A percentile compares a stretch with the other conserved stretches of the same genome.
Conservation (phyloP, 2,888 invertebrate genomes). For the Noctuana brunneofusca region DNA sequence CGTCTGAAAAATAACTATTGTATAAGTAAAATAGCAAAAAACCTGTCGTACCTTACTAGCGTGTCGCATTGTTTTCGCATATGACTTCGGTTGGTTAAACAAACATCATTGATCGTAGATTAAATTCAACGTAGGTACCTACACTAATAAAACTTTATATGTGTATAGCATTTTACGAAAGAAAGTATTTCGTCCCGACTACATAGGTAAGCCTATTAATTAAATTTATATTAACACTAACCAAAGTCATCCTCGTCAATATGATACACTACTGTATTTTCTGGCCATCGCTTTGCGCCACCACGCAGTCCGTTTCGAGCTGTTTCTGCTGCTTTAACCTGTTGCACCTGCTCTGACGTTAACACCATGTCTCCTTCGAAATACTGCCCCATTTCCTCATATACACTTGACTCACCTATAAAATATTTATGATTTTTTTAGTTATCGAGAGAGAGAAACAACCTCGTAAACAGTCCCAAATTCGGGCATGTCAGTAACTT, state of each 20-base stretch:
- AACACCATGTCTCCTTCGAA: slow-evolving; percentile 80
- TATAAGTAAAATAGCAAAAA: background rate
- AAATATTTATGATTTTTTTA: background rate
- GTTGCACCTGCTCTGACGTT: slow-evolving; percentile 53
- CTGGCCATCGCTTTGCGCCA: slow-evolving; percentile 73
- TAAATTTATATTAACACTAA: slow-evolving; percentile 47
- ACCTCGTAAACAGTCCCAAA: too few relatives aligned
- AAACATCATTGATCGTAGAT: too few relatives aligned
- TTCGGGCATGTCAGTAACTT: too few relatives aligned
- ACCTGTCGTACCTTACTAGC: too few relatives aligned
- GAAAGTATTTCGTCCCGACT: background rate
- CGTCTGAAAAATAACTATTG: slow-evolving; percentile 51
- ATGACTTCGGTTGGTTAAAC: too few relatives aligned
- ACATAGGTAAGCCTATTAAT: background rate
- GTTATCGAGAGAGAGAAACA: background rate
- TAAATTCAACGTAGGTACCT: too few relatives aligned
- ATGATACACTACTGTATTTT: slow-evolving; percentile 68
- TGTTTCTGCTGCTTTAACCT: slow-evolving; percentile 49
- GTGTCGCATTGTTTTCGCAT: too few relatives aligned
- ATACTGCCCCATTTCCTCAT: slow-evolving; percentile 64
- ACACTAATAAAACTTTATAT: too few relatives aligned
- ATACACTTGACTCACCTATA: slow-evolving; percentile 32
- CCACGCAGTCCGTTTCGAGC: slow-evolving; percentile 70
- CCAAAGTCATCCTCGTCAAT: slow-evolving; percentile 72
- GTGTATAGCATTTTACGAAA: background rate